Percentiles rank a stretch among this genome's conserved stretches.
phyloP scores from a whole-genome alignment of 2,888 invertebrate genomes.

The Agrotis clavis region DNA sequence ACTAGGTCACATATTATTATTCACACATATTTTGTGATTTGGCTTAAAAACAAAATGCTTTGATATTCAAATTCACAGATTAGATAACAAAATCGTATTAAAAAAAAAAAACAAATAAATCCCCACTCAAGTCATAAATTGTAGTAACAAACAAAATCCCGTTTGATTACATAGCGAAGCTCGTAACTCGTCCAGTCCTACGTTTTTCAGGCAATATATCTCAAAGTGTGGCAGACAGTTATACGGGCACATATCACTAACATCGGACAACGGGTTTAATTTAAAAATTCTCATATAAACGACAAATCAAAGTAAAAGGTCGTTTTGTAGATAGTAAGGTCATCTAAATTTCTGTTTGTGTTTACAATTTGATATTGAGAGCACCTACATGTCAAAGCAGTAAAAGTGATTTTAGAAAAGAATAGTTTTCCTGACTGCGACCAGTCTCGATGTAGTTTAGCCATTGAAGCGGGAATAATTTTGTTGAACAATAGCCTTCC shows the following conservation, averaged over 20 bases:
- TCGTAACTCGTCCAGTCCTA: conserved; percentile 30
- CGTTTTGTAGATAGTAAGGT: conserved; percentile 2
- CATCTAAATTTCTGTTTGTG: not conserved
- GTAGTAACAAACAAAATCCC: conserved; percentile 28
- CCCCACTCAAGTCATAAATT: conserved; percentile 30
- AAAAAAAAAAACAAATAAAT: conserved; percentile 33
- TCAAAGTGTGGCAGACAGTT: conserved; percentile 21
- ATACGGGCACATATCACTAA: conserved; percentile 26
- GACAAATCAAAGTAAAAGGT: conserved; percentile 34
- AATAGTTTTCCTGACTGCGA: no score
- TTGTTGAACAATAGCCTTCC: no score
- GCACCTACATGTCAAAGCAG: not conserved
- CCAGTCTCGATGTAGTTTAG: no score
- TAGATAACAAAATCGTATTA: not conserved
- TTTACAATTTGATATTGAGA: not conserved
- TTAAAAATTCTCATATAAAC: conserved; percentile 37
- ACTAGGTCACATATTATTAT: no score
- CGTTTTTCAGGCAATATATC: conserved; percentile 40
- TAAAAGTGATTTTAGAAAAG: not conserved
- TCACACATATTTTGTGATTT: no score
- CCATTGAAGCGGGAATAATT: no score
- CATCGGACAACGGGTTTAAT: conserved; percentile 37
- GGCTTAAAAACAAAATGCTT: no score
- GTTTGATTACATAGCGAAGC: conserved; percentile 43
- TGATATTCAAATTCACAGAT: conserved; percentile 3